Percentiles rank a stretch among this genome's conserved stretches.
Evolutionary conservation across 2,113 vertebrate genomes (phyloP).

Genomic region (Coreoperca whiteheadi): DNA sequence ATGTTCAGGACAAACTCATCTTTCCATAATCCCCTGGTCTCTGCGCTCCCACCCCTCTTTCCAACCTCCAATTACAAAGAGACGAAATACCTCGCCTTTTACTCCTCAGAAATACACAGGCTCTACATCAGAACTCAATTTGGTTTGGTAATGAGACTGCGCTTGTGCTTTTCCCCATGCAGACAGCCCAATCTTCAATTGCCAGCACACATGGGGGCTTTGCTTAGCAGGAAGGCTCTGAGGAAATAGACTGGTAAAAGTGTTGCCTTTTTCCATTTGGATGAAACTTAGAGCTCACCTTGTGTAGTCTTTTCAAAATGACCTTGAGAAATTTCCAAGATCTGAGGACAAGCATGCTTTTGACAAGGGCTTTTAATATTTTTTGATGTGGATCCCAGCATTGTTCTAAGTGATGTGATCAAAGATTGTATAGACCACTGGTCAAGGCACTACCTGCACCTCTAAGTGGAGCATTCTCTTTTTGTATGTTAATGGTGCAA

Average conservation of each 20-base stretch:
- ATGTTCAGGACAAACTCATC: conserved; percentile 80
- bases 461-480: background rate
- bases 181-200: conserved; percentile 84
- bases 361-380: conserved; percentile 25
- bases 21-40: conserved; percentile 82
- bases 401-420: conserved; percentile 35
- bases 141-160: conserved; percentile 86
- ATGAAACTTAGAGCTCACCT: conserved; percentile 78
- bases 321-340: conserved; percentile 74
- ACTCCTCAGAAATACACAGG: conserved; percentile 81
- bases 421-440: conserved; percentile 7
- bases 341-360: conserved; percentile 54
- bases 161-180: conserved; percentile 84
- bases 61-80: conserved; percentile 84
- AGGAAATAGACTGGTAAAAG: conserved; percentile 80
- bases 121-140: conserved; percentile 86
- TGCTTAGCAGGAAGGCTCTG: conserved; percentile 79
- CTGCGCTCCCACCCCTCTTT: conserved; percentile 72
- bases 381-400: background rate
- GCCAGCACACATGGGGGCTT: conserved; percentile 77
- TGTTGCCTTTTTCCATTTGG: conserved; percentile 83
- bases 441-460: background rate
- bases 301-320: conserved; percentile 70
- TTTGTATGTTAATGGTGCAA: conserved; percentile 9
- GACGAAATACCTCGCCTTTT: conserved; percentile 80